These are phyloP conservation scores for Napeogenes inachia DNA, from an alignment of 2,888 invertebrate species.

Conservation along the genomic window DNA sequence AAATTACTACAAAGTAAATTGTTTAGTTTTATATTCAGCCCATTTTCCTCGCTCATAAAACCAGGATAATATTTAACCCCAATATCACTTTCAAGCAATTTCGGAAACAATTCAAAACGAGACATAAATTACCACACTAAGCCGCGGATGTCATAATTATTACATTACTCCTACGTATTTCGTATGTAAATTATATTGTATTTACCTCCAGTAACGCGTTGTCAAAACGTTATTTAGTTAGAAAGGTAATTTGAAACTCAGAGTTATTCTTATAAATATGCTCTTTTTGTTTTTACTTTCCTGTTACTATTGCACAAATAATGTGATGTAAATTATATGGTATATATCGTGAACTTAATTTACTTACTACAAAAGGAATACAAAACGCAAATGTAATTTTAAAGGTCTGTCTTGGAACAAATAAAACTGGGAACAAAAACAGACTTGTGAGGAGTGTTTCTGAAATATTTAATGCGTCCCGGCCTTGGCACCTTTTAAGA, in stretches of 20 bases:
- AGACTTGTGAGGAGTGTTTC: constrained; percentile 21
- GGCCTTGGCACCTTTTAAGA: constrained; percentile 30
- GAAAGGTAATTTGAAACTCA: background rate
- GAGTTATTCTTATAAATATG: background rate
- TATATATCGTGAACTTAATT: background rate
- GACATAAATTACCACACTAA: constrained; percentile 26
- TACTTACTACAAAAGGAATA: background rate
- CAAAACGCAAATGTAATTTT: constrained; percentile 4
- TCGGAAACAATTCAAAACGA: constrained; percentile 20
- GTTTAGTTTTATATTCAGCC: background rate
- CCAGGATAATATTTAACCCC: constrained; percentile 16
- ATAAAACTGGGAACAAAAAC: constrained; percentile 23
- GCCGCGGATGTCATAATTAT: constrained; percentile 18
- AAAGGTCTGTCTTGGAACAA: constrained; percentile 12
- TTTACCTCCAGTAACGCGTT: constrained; percentile 1
- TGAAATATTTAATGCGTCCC: constrained; percentile 32
- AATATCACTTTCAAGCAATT: constrained; percentile 14
- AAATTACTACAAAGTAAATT: background rate
- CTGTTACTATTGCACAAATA: background rate
- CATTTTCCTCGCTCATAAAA: background rate
- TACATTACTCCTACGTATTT: background rate
- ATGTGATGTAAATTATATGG: too few species aligned
- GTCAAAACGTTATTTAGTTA: background rate
- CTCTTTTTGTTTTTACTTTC: background rate
- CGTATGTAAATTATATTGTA: background rate